These are phyloP conservation scores for Nesoenas mayeri DNA, from an alignment of 2,113 vertebrate species.

Conservation along the genomic window DNA sequence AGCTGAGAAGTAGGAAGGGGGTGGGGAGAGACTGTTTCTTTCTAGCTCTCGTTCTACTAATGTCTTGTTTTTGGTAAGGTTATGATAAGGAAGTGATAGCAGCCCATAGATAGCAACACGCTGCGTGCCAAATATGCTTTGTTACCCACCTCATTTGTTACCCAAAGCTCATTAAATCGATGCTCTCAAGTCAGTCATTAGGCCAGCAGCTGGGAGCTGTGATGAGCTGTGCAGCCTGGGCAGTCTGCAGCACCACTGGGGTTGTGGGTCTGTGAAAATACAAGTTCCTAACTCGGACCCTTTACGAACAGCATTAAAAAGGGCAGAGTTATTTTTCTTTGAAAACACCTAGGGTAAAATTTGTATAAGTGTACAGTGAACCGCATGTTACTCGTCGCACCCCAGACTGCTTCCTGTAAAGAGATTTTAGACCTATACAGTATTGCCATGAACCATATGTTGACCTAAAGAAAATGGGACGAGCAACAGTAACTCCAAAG, in stretches of 20 bases:
- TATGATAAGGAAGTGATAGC: neutral
- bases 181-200: rapidly evolving
- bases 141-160: neutral
- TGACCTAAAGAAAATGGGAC: too few relatives aligned
- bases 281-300: neutral
- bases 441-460: too few relatives aligned
- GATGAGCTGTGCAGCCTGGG: neutral
- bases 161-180: neutral
- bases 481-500: too few relatives aligned
- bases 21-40: neutral
- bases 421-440: too few relatives aligned
- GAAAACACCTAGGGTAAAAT: neutral
- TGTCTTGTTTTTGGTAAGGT: neutral
- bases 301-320: neutral
- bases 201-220: neutral
- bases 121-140: rapidly evolving
- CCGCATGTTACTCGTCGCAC: too few relatives aligned
- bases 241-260: neutral
- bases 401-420: too few relatives aligned
- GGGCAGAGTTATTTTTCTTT: neutral
- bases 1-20: conserved; percentile 13
- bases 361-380: too few relatives aligned
- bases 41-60: neutral
- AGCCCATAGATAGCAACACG: rapidly evolving
- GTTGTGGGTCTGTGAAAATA: neutral